Evolutionary conservation across 2,888 invertebrate species (phyloP), one percentile per base, ranked within the genome.

Genomic region (Agelastica alni): DNA sequence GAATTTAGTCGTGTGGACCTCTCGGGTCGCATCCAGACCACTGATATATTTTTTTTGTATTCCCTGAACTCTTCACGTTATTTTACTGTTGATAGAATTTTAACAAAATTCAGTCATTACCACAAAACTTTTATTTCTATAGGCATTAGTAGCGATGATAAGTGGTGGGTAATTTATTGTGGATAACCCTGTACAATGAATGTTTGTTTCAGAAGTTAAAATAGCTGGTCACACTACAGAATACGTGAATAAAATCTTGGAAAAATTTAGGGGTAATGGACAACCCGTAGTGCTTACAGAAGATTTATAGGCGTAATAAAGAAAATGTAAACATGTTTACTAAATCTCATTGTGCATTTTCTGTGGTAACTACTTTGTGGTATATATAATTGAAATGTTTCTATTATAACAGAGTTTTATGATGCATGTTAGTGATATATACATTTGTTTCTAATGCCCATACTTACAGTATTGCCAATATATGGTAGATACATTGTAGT

Each of bases 211-310:
- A 91, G 95, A 89, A 78, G 78, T 89, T 46, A 88, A 86, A 81
- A 91, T 96, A 72, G 96, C 94, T 44, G 96, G 93, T 46, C 85
- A 89, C 68, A 90, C 95, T 41, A 93, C 96, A 7, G 96, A 96
- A 68, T 96, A 91, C 77, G 96, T 97, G 31, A 96, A 96, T 77
- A 87, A 86, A 78, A 87, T 96, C 54, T 79, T 96, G 77, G 93
- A 93, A 55, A 93, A 90, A 75, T 87, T 95, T 48, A 90, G 86
- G 77, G 62, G 58, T 20, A 95, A 94, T 22, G 58, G 48, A 41
- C 44, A 53, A 20, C 46, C 61, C 1, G 39, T 61, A n/a, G 56
- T 57, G 17, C 51, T 61, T 10, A 51, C 57, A 60, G 87, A 89
- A 68, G 91, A 91, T 60, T 60, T 60, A 56, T 65, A 62, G 51